These are phyloP conservation scores for Taxidea taxus DNA, from an alignment of 2,113 vertebrate genomes.

Conservation along the genomic window DNA sequence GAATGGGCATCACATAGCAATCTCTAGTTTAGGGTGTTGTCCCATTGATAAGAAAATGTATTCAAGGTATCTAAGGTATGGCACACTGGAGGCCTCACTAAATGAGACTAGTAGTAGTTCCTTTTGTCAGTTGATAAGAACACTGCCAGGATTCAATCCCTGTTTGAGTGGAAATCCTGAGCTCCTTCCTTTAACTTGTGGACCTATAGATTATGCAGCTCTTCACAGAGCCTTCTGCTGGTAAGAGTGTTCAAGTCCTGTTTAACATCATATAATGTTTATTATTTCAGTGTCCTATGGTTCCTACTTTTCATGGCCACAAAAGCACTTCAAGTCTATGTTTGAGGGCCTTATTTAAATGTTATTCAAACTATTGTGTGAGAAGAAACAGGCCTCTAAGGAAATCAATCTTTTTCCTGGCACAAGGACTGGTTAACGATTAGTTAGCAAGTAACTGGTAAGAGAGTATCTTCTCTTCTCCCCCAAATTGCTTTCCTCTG, in stretches of 20 bases:
- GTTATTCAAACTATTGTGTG: slow-evolving; percentile 5
- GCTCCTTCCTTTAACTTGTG: background rate
- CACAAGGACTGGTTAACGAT: background rate
- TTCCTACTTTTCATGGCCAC: background rate
- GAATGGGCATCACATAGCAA: background rate
- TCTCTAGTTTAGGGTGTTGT: background rate
- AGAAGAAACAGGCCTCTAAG: background rate
- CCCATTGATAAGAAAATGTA: background rate
- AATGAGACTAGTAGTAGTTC: background rate
- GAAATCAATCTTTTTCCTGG: background rate
- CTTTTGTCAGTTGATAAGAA: background rate
- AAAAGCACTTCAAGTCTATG: slow-evolving; percentile 1
- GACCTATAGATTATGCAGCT: background rate
- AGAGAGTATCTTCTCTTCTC: background rate
- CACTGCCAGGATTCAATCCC: background rate
- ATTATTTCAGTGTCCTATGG: background rate
- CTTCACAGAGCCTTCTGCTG: background rate
- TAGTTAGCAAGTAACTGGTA: background rate
- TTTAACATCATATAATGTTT: background rate
- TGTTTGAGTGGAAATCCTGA: background rate
- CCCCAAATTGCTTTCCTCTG: background rate
- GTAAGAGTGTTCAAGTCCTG: background rate
- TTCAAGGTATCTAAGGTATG: background rate
- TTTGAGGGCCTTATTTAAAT: slow-evolving; percentile 1
- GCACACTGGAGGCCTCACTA: background rate